Percentiles rank a stretch among this genome's conserved stretches.
Evolutionary conservation across 1,140 invertebrate species (phyloP).

Genomic region (Philaenus spumarius): DNA sequence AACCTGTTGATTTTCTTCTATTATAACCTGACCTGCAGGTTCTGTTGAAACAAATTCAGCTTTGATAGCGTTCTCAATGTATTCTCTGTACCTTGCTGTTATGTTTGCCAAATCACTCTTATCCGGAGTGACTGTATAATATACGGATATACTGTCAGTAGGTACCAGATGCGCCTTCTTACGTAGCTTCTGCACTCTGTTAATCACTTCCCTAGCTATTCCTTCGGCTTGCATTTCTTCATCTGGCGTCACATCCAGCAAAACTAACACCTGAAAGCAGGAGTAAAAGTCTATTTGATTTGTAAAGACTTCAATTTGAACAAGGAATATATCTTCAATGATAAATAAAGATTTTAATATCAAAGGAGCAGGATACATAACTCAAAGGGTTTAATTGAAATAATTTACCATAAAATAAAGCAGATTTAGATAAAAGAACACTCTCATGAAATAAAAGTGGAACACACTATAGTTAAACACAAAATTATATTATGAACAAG

Average conservation of each 20-base stretch:
- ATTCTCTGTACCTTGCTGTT: constrained; percentile 58
- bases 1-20: constrained; percentile 64
- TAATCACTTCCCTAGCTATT: constrained; percentile 88
- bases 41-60: constrained; percentile 48
- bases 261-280: constrained; percentile 50
- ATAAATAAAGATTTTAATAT: too few species aligned
- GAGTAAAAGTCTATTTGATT: too few species aligned
- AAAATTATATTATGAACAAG: too few species aligned
- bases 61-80: constrained; percentile 78
- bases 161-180: constrained; percentile 93
- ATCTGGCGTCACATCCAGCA: constrained; percentile 74
- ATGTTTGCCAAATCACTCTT: constrained; percentile 58
- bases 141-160: constrained; percentile 68
- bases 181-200: constrained; percentile 93
- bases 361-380: too few species aligned
- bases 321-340: too few species aligned
- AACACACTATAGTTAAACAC: too few species aligned
- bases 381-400: too few species aligned
- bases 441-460: too few species aligned
- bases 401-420: too few species aligned
- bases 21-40: constrained; percentile 47
- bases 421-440: too few species aligned
- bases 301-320: too few species aligned
- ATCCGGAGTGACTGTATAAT: constrained; percentile 58
- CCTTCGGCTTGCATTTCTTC: constrained; percentile 89